A percentile compares a stretch with the other conserved stretches of the same genome.
phyloP scores from a whole-genome alignment of 2,888 invertebrate genomes.

The Macropis europaea region DNA sequence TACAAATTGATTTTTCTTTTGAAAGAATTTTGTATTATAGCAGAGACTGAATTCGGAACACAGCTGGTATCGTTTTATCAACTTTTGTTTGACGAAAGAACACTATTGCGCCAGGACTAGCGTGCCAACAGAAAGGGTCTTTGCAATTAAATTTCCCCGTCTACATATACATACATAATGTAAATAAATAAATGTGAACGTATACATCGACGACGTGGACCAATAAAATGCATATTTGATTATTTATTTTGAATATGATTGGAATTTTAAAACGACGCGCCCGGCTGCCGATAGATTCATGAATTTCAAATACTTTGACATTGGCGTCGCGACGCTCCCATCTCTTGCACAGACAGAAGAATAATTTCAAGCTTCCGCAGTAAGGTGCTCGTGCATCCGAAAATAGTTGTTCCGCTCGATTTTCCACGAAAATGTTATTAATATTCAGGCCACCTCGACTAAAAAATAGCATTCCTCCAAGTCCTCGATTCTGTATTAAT shows the following conservation, averaged over 20 bases:
- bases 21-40: too few relatives aligned
- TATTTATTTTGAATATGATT: slow-evolving; percentile 53
- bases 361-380: slow-evolving; percentile 6
- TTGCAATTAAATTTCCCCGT: too few relatives aligned
- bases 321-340: slow-evolving; percentile 10
- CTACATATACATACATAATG: too few relatives aligned
- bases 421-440: background rate
- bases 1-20: too few relatives aligned
- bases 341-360: background rate
- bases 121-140: too few relatives aligned
- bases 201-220: background rate
- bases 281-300: slow-evolving; percentile 43
- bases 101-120: too few relatives aligned
- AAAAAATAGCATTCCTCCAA: too few relatives aligned
- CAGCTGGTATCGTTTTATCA: too few relatives aligned
- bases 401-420: background rate
- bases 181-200: too few relatives aligned
- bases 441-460: too few relatives aligned
- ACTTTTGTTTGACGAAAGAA: too few relatives aligned
- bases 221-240: slow-evolving; percentile 38
- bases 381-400: background rate
- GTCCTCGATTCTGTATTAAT: background rate
- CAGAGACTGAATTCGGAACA: too few relatives aligned
- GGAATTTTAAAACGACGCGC: slow-evolving; percentile 44
- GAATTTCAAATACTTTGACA: slow-evolving; percentile 46